Evolutionary conservation across 2,113 vertebrate species (phyloP), one percentile per base, ranked within the genome.

Genomic region (Catharus fuscescens): DNA sequence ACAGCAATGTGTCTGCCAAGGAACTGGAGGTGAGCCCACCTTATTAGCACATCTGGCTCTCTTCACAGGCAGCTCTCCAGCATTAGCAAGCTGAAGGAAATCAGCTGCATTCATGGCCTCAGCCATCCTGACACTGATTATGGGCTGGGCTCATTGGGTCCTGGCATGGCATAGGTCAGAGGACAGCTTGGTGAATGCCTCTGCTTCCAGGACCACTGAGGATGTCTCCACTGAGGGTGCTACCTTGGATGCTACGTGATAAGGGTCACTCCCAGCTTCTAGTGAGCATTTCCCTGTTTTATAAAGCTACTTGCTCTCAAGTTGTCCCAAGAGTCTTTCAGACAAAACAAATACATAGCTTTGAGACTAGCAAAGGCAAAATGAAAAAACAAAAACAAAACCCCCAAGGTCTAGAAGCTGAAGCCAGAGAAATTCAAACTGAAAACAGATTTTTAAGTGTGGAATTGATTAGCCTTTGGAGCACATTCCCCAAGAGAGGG

Each of bases 391-490:
- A 72, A 65, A 47, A 85, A 8, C 8, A 52, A 60, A 79, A 59
- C 17, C 18, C 14, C 38, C 31, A 70, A 69, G 54, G 16, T 69
- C 73, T 92, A 74, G 61, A 87, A 95, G 53, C 61, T 95, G 86
- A 85, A 95, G 73, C 65, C 80, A 95, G 61, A 87, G 72, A 93
- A 95, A 87, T 67, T 60, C 25, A 92, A 96, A 96, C 86, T 85
- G 89, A 87, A 93, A 95, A 10, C 94, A 93, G 88, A 95, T 94
- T 95, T 93, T 44, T 74, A 60, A 91, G 77, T 79, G 73, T 95
- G 96, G 94, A 93, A 89, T 44, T 92, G 69, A 97, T 97, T 95
- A 97, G 73, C 31, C 45, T 93, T 87, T 95, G 94, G 83, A 96
- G 79, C 53, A 60, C 2, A 2, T 89, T 76, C 50, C 53, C 44